Evolutionary conservation across 2,888 invertebrate species (phyloP), one percentile per base, ranked within the genome.

Genomic region (Drosophila nigritarsus): DNA sequence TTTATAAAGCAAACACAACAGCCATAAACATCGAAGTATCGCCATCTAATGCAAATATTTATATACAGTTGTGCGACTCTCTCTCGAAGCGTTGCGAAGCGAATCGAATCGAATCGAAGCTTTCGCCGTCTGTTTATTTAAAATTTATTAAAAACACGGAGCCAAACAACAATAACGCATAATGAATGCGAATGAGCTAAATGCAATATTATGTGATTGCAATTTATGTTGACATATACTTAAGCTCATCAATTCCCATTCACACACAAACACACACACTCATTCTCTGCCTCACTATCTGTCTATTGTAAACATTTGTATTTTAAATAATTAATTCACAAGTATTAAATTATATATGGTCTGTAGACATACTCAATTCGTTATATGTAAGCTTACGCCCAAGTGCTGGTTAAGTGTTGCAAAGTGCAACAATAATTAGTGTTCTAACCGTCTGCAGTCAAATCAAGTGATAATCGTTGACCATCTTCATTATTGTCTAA

Each of bases 41-140:
- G 68, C 70, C 73, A 73, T 90, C 87, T 90, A 90, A 89, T 87
- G 89, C 89, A 87, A 87, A 87, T 87, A 87, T 87, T 87, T 87
- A 78, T 74, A 67, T 65, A 76, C 85, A 73, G 61, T 63, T 65
- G 38, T 63, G 69, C 78, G 75, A 58, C 29, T 29, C 40, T 40
- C 55, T n/a, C 40, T 56, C 29, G 40, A 20, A 36, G 18, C 34
- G 11, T 20, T 11, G 15, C 15, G 24, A 24, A 24, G 1, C 24
- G 20, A 20, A 20, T 13, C 18, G 38, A 7, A 38, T 45, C 15
- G 24, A 24, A 20, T 45, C 9, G n/a, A 20, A 15, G 38, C 54
- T 36, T 24, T 20, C 20, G 34, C 60, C 65, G 56, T 51, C 69
- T 29, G 55, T 87, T 87, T 87, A 87, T 87, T 89, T 90, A 87